Evolutionary conservation across 2,888 invertebrate genomes (phyloP), one percentile per base, ranked within the genome.

Genomic region (Arctia plantaginis): DNA sequence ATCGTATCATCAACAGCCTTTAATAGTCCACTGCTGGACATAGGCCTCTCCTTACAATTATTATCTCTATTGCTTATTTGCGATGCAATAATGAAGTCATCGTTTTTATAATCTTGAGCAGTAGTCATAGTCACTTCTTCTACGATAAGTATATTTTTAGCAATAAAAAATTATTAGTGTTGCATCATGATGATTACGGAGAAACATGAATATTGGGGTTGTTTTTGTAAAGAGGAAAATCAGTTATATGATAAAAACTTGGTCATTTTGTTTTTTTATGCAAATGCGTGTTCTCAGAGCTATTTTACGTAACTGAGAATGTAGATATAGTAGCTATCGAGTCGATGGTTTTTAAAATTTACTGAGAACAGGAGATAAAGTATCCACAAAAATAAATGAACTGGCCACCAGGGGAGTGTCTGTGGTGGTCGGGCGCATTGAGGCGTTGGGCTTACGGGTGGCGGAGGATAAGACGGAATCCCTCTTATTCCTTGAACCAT

Each of bases 91-190:
- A 66, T 75, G 66, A 73, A 64, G 78, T 76, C 66, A 70, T 79
- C 51, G 33, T 23, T 13, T n/a, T 69, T 44, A 68, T 71, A 76
- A 75, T 65, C 69, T 27, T 59, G 13, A 39, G 66, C 65, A 55
- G 84, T 85, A 86, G 88, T 62, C 62, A 62, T 30, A 51, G 23
- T 86, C 88, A 83, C 75, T 55, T 23, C 73, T 85, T 87, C 86
- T 86, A 74, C 75, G 83, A 80, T 82, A 82, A 82, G 71, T 41
- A 33, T 62, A 68, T 70, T 8, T 41, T 67, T 73, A 83, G 76
- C 71, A 75, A 75, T 71, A 79, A 77, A 75, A 77, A 66, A 77
- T 74, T 79, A 78, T 77, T 79, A 69, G 73, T 67, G 73, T 64
- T 85, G 77, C 83, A 79, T 85, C 82, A 87, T 27, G 33, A 33